Evolutionary conservation across 1,140 invertebrate genomes (phyloP), one percentile per base, ranked within the genome.

Genomic region (Caenorhabditis inopinata): DNA sequence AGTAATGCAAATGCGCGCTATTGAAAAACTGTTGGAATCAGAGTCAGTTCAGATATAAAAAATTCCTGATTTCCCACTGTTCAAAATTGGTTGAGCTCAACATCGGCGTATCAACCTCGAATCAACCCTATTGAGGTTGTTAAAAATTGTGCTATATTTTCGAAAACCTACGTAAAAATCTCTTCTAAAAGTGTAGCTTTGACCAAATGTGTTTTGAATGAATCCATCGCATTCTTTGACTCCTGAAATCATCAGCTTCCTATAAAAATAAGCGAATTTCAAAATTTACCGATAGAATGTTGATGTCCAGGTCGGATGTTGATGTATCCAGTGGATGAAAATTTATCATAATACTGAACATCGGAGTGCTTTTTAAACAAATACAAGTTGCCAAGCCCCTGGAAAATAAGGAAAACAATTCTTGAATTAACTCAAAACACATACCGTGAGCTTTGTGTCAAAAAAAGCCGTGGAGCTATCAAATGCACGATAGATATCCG

Each of bases 321-420:
- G 0, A 77, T 76, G 38, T 78, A 81, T 14, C 80, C 80, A 29
- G 80, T 77, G n/a, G 58, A 80, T 7, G 80, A 77, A 48, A 81
- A 81, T 45, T 75, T 76, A 45, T 81, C 75, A n/a, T 76, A 81
- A 53, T 68, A 81, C 29, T 68, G 32, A 18, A 77, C 75, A 18
- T 76, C 75, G 2, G 45, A 27, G 23, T 46, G 35, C 23, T 81
- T 45, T 16, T 75, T 48, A 75, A 81, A 81, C 12, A 81, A 58
- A 27, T 47, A 81, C 38, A 81, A 27, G 23, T 51, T 68, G 27
- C 80, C 80, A 16, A 81, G 75, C 35, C 80, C 78, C 78, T 80
- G 29, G 29, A 62, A 62, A 42, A 7, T 45, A 12, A 47, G 11
- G 5, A 12, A 21, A 68, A 6, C 11, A 29, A 68, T 1, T 45